Evolutionary conservation across 2,888 invertebrate genomes (phyloP).

Genomic region (Cephalotes varians): DNA sequence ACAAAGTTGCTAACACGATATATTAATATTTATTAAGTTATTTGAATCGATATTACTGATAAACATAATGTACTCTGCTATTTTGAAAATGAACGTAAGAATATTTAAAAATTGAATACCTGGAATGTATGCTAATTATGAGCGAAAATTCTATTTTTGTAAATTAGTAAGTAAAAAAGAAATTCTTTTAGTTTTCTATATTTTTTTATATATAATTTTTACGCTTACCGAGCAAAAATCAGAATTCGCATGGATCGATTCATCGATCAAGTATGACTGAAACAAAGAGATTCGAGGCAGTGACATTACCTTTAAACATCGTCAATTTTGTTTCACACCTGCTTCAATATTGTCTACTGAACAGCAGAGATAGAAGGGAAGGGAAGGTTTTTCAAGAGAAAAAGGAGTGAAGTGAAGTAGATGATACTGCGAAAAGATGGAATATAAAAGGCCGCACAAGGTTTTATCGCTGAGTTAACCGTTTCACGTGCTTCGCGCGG

Average conservation of each 20-base stretch:
- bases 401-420: conserved; percentile 27
- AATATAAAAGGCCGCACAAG: conserved; percentile 53
- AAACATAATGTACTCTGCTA: background rate
- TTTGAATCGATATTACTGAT: background rate
- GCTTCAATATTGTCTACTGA: conserved; percentile 18
- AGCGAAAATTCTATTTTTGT: background rate
- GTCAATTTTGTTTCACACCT: background rate
- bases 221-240: background rate
- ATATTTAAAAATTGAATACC: background rate
- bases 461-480: conserved; percentile 70
- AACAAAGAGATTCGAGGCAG: background rate
- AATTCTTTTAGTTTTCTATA: background rate
- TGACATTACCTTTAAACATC: background rate
- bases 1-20: background rate
- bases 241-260: background rate
- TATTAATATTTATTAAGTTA: conserved; percentile 1
- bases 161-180: conserved; percentile 5
- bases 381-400: conserved; percentile 4
- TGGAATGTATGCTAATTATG: background rate
- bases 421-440: conserved; percentile 40
- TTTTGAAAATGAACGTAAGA: background rate
- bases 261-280: conserved; percentile 6
- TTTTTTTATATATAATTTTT: background rate
- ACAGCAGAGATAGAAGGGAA: background rate
- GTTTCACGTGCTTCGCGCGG: conserved; percentile 59